Evolutionary conservation across 2,797 vertebrate genomes (phyloP).

Genomic region (Anguilla marmorata): DNA sequence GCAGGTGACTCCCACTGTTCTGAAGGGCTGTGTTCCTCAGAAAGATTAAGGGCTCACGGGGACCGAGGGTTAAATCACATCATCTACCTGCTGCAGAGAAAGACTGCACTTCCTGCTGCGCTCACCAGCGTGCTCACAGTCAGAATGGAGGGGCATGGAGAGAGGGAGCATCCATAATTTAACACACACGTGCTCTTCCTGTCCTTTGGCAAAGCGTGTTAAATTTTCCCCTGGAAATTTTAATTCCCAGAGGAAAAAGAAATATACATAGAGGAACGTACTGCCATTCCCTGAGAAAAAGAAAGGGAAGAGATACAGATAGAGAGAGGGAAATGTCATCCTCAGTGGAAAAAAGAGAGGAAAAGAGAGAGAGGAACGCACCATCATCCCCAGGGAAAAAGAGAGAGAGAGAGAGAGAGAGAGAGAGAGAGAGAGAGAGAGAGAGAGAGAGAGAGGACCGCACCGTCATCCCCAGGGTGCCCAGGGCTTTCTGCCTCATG

Average conservation of each 20-base stretch:
- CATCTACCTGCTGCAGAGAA: not conserved
- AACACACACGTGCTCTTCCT: not conserved
- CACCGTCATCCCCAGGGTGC: conserved; percentile 88
- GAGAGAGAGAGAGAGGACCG: not conserved
- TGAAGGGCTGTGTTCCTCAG: not conserved
- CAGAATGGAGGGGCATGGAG: too few species aligned
- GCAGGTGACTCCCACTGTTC: not conserved
- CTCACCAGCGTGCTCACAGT: not conserved
- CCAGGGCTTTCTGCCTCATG: conserved; percentile 97
- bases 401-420: not conserved
- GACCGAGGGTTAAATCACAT: not conserved
- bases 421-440: not conserved
- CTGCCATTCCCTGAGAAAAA: too few species aligned
- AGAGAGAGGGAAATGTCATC: not conserved
- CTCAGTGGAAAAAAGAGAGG: not conserved
- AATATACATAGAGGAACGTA: not conserved
- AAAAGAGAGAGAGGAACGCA: not conserved
- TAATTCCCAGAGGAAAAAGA: too few species aligned
- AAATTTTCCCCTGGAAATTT: not conserved
- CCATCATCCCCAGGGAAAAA: not conserved
- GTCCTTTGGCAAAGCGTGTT: not conserved
- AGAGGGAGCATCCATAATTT: not conserved
- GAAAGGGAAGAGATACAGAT: not conserved
- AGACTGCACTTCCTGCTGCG: not conserved
- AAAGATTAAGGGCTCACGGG: not conserved